phyloP scores from a whole-genome alignment of 2,888 invertebrate species.

The Hirtodrosophila duncani region DNA sequence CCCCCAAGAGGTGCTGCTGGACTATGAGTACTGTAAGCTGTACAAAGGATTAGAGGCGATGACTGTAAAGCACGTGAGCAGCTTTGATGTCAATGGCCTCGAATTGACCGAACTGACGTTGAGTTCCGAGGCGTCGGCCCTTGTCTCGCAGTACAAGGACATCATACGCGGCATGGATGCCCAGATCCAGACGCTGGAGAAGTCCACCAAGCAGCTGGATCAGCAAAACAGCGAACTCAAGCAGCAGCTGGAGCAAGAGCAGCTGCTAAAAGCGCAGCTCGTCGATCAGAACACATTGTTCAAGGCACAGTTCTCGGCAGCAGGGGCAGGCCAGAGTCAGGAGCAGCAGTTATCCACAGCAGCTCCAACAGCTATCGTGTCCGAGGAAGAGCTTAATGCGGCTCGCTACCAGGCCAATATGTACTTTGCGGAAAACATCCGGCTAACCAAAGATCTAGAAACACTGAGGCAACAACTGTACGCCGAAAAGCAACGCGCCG shows the following conservation, averaged over 20 bases:
- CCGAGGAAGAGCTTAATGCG: slow-evolving; percentile 55
- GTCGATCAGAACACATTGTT: slow-evolving; percentile 92
- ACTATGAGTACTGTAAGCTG: slow-evolving; percentile 95
- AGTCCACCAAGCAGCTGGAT: slow-evolving; percentile 63
- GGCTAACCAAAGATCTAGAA: slow-evolving; percentile 74
- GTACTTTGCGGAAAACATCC: slow-evolving; percentile 76
- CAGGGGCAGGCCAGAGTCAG: not conserved
- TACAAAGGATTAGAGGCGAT: slow-evolving; percentile 88
- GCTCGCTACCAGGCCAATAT: slow-evolving; percentile 72
- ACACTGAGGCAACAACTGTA: slow-evolving; percentile 56
- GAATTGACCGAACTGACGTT: slow-evolving; percentile 79
- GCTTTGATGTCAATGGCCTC: slow-evolving; percentile 79
- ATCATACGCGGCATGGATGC: slow-evolving; percentile 94
- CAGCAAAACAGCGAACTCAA: slow-evolving; percentile 69
- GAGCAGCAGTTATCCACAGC: no score
- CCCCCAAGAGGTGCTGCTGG: slow-evolving; percentile 89
- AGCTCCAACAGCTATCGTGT: slow-evolving; percentile 1
- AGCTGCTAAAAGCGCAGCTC: slow-evolving; percentile 85
- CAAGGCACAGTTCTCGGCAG: slow-evolving; percentile 84
- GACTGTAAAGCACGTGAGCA: slow-evolving; percentile 80
- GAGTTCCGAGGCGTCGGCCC: slow-evolving; percentile 76
- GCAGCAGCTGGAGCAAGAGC: slow-evolving; percentile 83
- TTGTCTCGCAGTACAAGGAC: slow-evolving; percentile 87
- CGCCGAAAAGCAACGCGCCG: slow-evolving; percentile 64
- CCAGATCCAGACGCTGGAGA: slow-evolving; percentile 79